phyloP scores from a whole-genome alignment of 2,797 vertebrate species.

The Fistularia tabacaria region DNA sequence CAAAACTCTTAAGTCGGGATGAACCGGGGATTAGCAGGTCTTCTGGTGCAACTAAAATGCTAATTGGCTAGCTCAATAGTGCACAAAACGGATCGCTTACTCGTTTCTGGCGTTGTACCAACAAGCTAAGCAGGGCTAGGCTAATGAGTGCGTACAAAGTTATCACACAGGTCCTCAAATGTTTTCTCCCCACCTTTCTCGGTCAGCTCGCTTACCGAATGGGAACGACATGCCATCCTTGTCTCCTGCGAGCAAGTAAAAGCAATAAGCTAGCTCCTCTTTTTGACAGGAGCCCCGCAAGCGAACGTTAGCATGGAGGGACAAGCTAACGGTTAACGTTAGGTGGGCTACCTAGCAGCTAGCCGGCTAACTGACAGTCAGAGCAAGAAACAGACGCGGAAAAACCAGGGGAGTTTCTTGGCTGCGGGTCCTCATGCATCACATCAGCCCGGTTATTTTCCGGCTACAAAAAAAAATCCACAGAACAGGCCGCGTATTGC shows the following conservation, averaged over 20 bases:
- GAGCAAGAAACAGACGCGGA: conserved; percentile 55
- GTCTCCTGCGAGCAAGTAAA: conserved; percentile 24
- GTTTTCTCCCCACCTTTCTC: conserved; percentile 39
- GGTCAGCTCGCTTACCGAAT: conserved; percentile 43
- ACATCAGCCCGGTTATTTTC: conserved; percentile 31
- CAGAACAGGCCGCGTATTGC: conserved; percentile 9
- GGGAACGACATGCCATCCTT: conserved; percentile 50
- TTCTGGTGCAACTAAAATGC: conserved; percentile 51
- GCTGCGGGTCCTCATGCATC: conserved; percentile 62
- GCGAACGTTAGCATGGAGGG: conserved; percentile 40
- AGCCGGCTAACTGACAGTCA: conserved; percentile 69
- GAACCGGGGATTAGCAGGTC: conserved; percentile 41
- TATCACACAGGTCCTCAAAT: conserved; percentile 43
- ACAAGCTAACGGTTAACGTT: conserved; percentile 10
- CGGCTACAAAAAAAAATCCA: conserved; percentile 17
- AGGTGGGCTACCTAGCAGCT: conserved; percentile 41
- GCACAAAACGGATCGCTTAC: conserved; percentile 39
- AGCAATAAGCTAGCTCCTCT: conserved; percentile 6
- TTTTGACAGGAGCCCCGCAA: conserved; percentile 22
- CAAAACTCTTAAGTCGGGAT: conserved; percentile 21
- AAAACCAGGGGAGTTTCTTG: conserved; percentile 65
- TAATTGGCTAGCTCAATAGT: conserved; percentile 55
- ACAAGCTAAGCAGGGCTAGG: conserved; percentile 51
- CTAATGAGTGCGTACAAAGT: conserved; percentile 65
- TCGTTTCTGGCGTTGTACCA: conserved; percentile 53